Evolutionary conservation across 2,888 invertebrate genomes (phyloP), one percentile per base, ranked within the genome.

Genomic region (Microplitis deprimator): DNA sequence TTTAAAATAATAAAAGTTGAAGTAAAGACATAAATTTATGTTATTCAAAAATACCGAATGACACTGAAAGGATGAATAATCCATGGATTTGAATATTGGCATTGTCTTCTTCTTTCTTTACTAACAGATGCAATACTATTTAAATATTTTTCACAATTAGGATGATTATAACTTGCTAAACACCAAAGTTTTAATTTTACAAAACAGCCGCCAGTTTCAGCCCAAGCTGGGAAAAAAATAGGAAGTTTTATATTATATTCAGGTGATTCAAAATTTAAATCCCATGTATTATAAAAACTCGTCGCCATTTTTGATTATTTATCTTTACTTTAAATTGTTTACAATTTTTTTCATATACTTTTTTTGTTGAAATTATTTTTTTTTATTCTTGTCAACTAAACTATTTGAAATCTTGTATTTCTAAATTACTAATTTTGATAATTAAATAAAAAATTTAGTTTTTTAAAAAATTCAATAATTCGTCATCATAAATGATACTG

Each of bases 1-100:
- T 59, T 29, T 75, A 70, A 73, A 69, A 72, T 10, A 29, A 68
- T 38, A 65, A 60, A 71, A 13, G 7, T 17, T 50, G 6, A 40
- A 40, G 17, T 20, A 20, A 20, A 20, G 39, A 76, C 39, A 68
- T 6, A 69, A 62, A 65, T 65, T 13, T 50, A 65, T 60, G 8
- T 20, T 20, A 70, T 68, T 6, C 40, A 73, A 75, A 65, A 17
- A 3, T 40, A 84, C 86, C 84, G 84, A 73, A 79, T 59, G 7
- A 77, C 77, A 75, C 89, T 89, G 62, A 87, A 88, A 1, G 89
- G 89, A 82, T 89, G 89, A 77, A 89, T 80, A 64, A 88, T 84
- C 88, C 88, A 89, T 82, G 81, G 84, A 65, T 84, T 70, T 61
- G 79, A 77, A 13, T 79, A 68, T 8, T 68, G 74, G 39, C 64